Evolutionary conservation across 2,888 invertebrate genomes (phyloP), one percentile per base, ranked within the genome.

Genomic region (Drosophila hawaiiensis): DNA sequence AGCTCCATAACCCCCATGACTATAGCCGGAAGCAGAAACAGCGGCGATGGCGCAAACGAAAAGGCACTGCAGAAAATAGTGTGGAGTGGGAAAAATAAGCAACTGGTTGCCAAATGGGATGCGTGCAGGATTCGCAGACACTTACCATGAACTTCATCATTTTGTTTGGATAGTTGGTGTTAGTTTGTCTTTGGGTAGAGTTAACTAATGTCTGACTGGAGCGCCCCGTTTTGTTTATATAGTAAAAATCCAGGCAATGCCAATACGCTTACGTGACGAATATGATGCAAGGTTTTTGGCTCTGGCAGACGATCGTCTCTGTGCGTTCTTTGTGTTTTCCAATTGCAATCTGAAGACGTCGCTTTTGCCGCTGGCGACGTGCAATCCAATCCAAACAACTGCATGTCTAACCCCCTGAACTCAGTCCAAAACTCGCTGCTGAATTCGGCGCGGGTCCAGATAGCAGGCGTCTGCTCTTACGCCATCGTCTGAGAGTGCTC

Each of bases 61-160:
- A 70, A 87, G 54, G 78, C 85, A 87, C 87, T 87, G 55, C n/a
- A 61, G 47, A 56, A 35, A 31, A 47, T 28, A 25, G 9, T 5
- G 9, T 14, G 6, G 50, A 28, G 29, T 29, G 14, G 29, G 22
- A 9, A 39, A 49, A 59, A 52, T 73, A 22, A 76, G 72, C 28
- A 22, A 5, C 25, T 35, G 53, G 4, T 53, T 31, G 4, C 25
- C 25, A 25, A 3, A 12, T 25, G 60, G 25, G 6, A 12, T 19
- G 49, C 12, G 19, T 2, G 29, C n/a, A 55, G 77, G 74, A 79
- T 54, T 43, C 28, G 64, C 35, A 5, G 49, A 55, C 62, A 84
- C 87, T 87, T 76, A 87, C 87, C 89, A 87, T 82, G 72, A 73
- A 87, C 80, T 87, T 89, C 80, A 87, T 78, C 86, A 87, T 87